Evolutionary conservation across 2,797 vertebrate species (phyloP), one percentile per base, ranked within the genome.

Genomic region (Acestrorhynchus altus): DNA sequence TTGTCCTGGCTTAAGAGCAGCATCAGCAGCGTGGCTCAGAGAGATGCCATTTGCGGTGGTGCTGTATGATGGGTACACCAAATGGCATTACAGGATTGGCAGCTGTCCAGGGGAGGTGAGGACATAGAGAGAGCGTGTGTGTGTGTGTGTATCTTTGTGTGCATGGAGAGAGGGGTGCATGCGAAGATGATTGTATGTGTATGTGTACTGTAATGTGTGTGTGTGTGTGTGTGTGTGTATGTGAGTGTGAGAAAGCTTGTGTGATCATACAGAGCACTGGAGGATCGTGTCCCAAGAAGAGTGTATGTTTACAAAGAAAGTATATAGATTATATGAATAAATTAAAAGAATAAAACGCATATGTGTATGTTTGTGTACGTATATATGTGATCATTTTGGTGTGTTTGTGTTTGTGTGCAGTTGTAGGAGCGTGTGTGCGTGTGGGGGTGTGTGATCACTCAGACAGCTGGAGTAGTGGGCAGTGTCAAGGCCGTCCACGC

Each of bases 21-120:
- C 83, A 86, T 87, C 84, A 49, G 67, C 77, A 88, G 86, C 86
- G 84, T 84, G 82, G 83, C 89, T 85, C 89, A 90, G 88, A 88
- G 89, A 85, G 83, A 85, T 82, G 87, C 86, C 87, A 86, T 89
- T 87, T 86, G 86, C 79, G 76, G 66, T 78, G 68, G 60, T 51
- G 76, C 81, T 72, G 78, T 82, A 78, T 69, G 83, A 82, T 47
- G 72, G 54, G 75, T 81, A 68, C 81, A 84, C 81, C 83, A 82
- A 78, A 78, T 84, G 75, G 78, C 75, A 82, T 77, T 80, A 81
- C 51, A 68, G 68, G 64, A 80, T 78, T 84, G 83, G 83, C 80
- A 60, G 64, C 39, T 52, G 47, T 84, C 83, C 83, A 84, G 83
- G 70, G 59, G 74, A 69, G 77, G 68, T 56, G 77, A 76, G 49